phyloP scores from a whole-genome alignment of 23 tunicate species.

The Ciona savignyi region DNA sequence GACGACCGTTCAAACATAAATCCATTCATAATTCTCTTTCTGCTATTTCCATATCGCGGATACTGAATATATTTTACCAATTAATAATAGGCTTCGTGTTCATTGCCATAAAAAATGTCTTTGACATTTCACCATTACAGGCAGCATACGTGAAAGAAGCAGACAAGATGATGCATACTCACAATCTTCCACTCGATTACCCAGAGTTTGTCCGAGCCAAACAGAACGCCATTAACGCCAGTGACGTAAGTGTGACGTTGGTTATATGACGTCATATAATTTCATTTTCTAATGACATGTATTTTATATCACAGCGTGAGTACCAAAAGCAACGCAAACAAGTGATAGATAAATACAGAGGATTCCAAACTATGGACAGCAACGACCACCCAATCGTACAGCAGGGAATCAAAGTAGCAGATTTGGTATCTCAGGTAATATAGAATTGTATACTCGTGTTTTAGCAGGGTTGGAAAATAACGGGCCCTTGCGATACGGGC shows the following conservation, averaged over 20 bases:
- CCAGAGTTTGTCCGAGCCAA: constrained; percentile 91
- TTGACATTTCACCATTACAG: constrained; percentile 31
- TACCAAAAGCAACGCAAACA: constrained; percentile 74
- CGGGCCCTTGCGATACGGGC: too few species aligned
- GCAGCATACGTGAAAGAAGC: constrained; percentile 70
- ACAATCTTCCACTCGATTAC: constrained; percentile 75
- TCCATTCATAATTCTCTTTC: too few species aligned
- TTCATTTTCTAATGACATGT: too few species aligned
- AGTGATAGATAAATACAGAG: constrained; percentile 68
- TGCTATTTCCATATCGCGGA: too few species aligned
- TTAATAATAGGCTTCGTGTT: too few species aligned
- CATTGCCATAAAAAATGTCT: too few species aligned
- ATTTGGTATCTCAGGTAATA: constrained; percentile 88
- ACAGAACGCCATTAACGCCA: constrained; percentile 78
- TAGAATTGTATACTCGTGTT: too few species aligned
- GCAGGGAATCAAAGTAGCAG: constrained; percentile 89
- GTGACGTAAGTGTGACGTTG: constrained; percentile 67
- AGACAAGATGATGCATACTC: constrained; percentile 60
- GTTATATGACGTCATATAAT: not conserved
- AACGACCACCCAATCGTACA: constrained; percentile 90
- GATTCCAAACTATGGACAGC: constrained; percentile 98
- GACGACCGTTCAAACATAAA: too few species aligned
- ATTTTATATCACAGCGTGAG: constrained; percentile 18
- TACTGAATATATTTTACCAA: too few species aligned
- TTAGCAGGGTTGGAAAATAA: too few species aligned